Evolutionary conservation across 2,888 invertebrate species (phyloP), one percentile per base, ranked within the genome.

Genomic region (Acrocyrtus sp.): DNA sequence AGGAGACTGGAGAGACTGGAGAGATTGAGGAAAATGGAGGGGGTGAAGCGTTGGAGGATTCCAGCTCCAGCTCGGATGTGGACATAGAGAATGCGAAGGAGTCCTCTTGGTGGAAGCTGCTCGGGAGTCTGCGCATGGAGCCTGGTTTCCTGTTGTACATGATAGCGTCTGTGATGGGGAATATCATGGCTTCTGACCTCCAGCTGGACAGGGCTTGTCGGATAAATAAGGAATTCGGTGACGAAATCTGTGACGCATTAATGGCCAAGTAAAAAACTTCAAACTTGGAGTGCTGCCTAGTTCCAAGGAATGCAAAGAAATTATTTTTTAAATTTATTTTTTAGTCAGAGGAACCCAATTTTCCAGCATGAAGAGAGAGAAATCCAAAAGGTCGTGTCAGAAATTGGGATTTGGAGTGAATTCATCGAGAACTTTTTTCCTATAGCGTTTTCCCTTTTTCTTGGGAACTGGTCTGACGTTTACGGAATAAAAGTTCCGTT

Each of bases 391-490:
- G 70, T 78, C 2, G 68, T 80, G 2, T 74, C 80, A 1, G 74
- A 74, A 45, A 78, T 79, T 21, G 74, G 74, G 3, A 58, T 73
- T 17, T 81, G 80, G 80, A 75, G 72, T 43, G 77, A 78, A 75
- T 74, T 82, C 15, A 68, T 82, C 15, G 82, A 82, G 58, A 81
- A 82, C 50, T 74, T 78, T 12, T 78, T 82, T 27, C 82, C 82
- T 1, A 69, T 81, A 3, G 8, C 76, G 0, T 78, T 77, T 12
- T 70, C 80, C 27, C 47, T 81, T 8, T 80, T 82, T 51, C 62
- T 81, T 4, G 82, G 82, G 2, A 77, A 80, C 3, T 79, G 81
- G 79, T 72, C 75, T 26, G 82, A 82, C 61, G 72, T 76, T 3
- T 79, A 81, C 43, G 82, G 82, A 19, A 50, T 77, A 17, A 82